A percentile compares a stretch with the other conserved stretches of the same genome.
phyloP scores from a whole-genome alignment of 2,797 vertebrate species.

The Macroramphosus scolopax region DNA sequence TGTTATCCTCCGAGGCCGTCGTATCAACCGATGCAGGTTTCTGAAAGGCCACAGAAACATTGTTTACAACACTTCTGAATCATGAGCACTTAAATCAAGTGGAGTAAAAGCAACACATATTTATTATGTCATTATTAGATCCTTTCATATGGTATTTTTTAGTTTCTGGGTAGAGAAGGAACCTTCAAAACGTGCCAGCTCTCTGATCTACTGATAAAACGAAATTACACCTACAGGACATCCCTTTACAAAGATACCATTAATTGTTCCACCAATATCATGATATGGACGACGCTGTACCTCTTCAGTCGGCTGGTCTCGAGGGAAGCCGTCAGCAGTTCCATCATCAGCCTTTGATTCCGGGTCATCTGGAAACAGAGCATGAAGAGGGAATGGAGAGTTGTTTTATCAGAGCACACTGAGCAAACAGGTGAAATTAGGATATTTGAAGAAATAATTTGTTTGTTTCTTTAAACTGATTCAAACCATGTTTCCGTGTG shows the following conservation, averaged over 20 bases:
- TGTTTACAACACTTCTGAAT: too few species aligned
- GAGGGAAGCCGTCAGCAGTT: constrained; percentile 23
- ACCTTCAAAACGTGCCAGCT: background rate
- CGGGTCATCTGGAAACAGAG: constrained; percentile 54
- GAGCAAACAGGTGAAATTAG: too few species aligned
- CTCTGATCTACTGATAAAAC: background rate
- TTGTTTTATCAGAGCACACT: too few species aligned
- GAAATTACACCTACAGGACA: background rate
- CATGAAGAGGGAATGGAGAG: background rate
- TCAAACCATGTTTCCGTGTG: too few species aligned
- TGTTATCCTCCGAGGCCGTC: constrained; percentile 75
- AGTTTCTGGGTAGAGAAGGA: too few species aligned
- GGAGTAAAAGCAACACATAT: too few species aligned
- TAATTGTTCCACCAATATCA: background rate
- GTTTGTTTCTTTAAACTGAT: too few species aligned
- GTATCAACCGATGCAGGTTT: constrained; percentile 66
- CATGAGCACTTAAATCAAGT: too few species aligned
- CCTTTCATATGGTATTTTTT: too few species aligned
- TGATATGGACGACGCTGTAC: constrained; percentile 33
- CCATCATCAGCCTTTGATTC: constrained; percentile 50
- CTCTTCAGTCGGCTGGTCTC: constrained; percentile 46
- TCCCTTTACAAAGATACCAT: background rate
- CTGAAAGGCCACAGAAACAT: constrained; percentile 74
- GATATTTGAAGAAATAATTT: too few species aligned
- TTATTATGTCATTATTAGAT: too few species aligned